Percentiles rank a stretch among this genome's conserved stretches.
Evolutionary conservation across 2,888 invertebrate species (phyloP).

Genomic region (Uloborus plumipes): DNA sequence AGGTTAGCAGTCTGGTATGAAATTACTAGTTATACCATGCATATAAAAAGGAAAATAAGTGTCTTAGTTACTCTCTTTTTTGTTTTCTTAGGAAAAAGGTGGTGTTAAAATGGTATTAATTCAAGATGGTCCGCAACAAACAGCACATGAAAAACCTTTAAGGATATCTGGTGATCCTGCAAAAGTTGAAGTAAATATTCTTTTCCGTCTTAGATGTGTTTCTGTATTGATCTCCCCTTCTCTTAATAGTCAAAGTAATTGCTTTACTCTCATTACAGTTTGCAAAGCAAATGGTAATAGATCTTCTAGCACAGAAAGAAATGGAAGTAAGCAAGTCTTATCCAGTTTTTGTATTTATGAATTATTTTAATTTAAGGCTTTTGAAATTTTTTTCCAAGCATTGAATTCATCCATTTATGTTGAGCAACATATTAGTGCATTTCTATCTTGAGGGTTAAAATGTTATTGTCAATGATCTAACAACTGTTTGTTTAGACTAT

Average conservation of each 20-base stretch:
- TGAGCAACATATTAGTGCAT: no score
- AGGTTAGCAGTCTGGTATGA: no score
- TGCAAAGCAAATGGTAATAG: constrained; percentile 93
- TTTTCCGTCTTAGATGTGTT: background rate
- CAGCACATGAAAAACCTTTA: constrained; percentile 88
- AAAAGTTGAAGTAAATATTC: constrained; percentile 73
- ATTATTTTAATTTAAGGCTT: no score
- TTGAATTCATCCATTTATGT: no score
- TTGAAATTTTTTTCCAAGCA: no score
- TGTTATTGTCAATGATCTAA: no score
- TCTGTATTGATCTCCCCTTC: background rate
- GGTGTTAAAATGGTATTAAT: constrained; percentile 95
- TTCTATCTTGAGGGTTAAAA: no score
- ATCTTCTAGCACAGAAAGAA: constrained; percentile 92
- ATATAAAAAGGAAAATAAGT: no score
- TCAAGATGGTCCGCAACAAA: constrained; percentile 89
- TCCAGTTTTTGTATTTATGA: no score
- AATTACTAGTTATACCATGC: no score
- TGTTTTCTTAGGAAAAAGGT: constrained; percentile 83
- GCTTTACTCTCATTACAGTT: constrained; percentile 73
- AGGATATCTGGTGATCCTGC: constrained; percentile 94
- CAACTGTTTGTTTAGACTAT: no score
- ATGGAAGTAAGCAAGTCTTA: constrained; percentile 76
- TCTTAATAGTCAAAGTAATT: background rate
- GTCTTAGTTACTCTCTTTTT: constrained; percentile 20